Percentiles rank a stretch among this genome's conserved stretches.
Evolutionary conservation across 2,113 vertebrate species (phyloP).

Genomic region (Ceyx margarethae): DNA sequence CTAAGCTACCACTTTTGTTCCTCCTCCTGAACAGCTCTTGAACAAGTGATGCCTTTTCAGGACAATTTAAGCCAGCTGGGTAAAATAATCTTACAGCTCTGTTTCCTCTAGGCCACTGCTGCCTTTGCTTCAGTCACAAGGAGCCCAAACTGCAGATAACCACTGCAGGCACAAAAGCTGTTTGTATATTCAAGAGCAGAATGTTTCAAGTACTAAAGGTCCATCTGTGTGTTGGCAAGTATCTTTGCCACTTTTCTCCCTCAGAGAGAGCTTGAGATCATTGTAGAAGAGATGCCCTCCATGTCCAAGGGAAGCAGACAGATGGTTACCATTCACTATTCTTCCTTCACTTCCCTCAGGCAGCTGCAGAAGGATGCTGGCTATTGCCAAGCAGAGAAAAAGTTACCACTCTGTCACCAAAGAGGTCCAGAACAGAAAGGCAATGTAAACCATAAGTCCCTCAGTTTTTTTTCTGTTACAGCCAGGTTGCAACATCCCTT

Average conservation of each 20-base stretch:
- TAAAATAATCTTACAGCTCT: constrained; percentile 18
- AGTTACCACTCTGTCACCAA: background rate
- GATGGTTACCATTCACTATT: constrained; percentile 29
- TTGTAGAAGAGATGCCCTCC: background rate
- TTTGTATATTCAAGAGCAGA: constrained; percentile 21
- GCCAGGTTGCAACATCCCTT: background rate
- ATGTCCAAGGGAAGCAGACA: background rate
- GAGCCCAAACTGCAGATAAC: constrained; percentile 33
- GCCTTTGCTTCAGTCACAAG: constrained; percentile 30
- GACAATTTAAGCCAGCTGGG: constrained; percentile 34
- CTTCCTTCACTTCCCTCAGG: constrained; percentile 27
- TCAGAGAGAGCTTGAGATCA: constrained; percentile 14
- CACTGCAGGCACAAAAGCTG: background rate
- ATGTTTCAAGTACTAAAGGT: background rate
- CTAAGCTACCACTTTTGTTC: background rate
- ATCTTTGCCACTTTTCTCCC: constrained; percentile 39
- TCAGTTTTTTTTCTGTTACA: background rate
- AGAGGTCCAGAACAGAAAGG: background rate
- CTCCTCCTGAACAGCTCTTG: background rate
- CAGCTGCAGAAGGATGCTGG: constrained; percentile 36
- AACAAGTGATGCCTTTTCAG: constrained; percentile 15
- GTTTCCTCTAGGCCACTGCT: constrained; percentile 1
- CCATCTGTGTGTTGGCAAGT: background rate
- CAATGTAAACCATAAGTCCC: background rate
- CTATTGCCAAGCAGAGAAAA: constrained; percentile 25